phyloP scores from a whole-genome alignment of 2,888 invertebrate genomes.

The Fragum fragum region DNA sequence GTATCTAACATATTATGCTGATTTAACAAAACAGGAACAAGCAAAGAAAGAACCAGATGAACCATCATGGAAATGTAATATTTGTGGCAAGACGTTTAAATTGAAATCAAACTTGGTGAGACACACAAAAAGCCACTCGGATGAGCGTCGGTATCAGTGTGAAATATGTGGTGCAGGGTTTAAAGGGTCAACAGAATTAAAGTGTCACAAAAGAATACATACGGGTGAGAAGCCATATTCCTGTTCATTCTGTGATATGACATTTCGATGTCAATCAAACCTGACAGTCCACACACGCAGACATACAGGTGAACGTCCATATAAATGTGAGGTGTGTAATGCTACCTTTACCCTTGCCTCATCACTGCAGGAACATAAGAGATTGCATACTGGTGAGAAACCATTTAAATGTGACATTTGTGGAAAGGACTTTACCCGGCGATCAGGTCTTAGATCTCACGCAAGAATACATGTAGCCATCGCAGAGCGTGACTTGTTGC shows the following conservation, averaged over 20 bases:
- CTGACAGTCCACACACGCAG: not conserved
- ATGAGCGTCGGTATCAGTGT: not conserved
- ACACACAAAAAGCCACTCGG: not conserved
- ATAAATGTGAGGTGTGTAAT: not conserved
- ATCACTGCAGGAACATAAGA: not conserved
- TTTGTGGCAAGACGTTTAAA: no score
- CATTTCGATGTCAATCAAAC: not conserved
- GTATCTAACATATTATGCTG: no score
- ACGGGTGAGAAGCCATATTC: not conserved
- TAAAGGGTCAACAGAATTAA: not conserved
- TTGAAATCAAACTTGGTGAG: no score
- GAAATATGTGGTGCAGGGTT: not conserved
- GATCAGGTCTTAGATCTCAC: not conserved
- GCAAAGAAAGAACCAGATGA: no score
- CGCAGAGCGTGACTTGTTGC: not conserved
- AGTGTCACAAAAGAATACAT: not conserved
- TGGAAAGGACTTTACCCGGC: not conserved
- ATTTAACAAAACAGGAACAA: no score
- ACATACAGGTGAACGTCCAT: not conserved
- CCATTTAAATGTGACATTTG: not conserved
- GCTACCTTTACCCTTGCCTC: not conserved
- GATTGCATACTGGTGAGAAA: not conserved
- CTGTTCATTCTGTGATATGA: not conserved
- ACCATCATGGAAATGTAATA: no score
- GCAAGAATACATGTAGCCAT: not conserved